Conservation (phyloP, 2,888 invertebrate species). For the Heliconius ismenius region DNA sequence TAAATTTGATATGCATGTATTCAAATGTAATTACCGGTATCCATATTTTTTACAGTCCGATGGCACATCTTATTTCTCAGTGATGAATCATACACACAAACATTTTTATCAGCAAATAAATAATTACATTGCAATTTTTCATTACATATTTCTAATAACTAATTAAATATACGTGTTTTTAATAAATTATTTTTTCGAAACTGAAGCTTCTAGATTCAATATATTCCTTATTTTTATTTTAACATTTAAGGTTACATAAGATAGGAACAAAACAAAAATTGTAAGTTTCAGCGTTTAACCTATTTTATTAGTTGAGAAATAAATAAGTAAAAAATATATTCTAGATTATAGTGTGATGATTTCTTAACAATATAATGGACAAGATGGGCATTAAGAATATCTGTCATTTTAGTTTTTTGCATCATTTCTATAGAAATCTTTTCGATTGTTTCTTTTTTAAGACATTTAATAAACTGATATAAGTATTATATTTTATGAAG, state of each 20-base stretch:
- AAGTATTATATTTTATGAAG: neutral
- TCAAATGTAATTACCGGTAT: conserved; percentile 17
- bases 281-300: conserved; percentile 53
- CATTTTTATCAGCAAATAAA: neutral
- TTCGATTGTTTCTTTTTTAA: neutral
- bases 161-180: conserved; percentile 25
- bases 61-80: conserved; percentile 46
- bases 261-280: conserved; percentile 53
- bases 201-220: conserved; percentile 32
- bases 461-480: neutral
- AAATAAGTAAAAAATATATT: conserved; percentile 73
- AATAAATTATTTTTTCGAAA: conserved; percentile 33
- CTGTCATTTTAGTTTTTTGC: conserved; percentile 39
- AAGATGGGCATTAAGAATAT: conserved; percentile 77
- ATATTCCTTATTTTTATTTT: conserved; percentile 25
- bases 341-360: conserved; percentile 74
- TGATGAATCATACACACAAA: neutral
- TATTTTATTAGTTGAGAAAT: conserved; percentile 66
- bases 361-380: conserved; percentile 66
- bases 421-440: conserved; percentile 5
- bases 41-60: conserved; percentile 30
- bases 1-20: conserved; percentile 19
- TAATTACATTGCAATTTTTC: conserved; percentile 2
- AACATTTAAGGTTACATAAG: conserved; percentile 34
- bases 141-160: conserved; percentile 18